phyloP scores from a whole-genome alignment of 2,888 invertebrate genomes.

The Bursaphelenchus okinawaensis region DNA sequence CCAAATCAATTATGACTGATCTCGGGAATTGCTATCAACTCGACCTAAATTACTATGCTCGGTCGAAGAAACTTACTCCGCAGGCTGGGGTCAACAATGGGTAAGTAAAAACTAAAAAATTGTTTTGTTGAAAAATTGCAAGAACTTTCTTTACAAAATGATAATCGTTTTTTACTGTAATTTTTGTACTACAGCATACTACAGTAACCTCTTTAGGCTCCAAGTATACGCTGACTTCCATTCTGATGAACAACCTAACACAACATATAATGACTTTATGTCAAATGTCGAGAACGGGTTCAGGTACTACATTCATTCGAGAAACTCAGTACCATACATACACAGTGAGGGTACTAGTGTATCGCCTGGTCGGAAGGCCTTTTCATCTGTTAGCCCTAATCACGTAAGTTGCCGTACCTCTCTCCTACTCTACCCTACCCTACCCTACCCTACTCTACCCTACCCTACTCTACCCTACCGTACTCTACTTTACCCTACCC shows the following conservation, averaged over 20 bases:
- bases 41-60: constrained; percentile 24
- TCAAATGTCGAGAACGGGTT: constrained; percentile 51
- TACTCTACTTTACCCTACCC: too few species aligned
- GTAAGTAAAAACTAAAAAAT: not conserved
- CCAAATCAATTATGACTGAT: constrained; percentile 46
- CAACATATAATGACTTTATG: constrained; percentile 22
- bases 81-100: constrained; percentile 1
- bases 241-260: constrained; percentile 36
- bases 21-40: constrained; percentile 50
- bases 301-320: constrained; percentile 47
- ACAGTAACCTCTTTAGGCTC: constrained; percentile 12
- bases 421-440: too few species aligned
- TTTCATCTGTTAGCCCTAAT: constrained; percentile 41
- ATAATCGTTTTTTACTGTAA: not conserved
- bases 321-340: constrained; percentile 39
- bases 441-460: too few species aligned
- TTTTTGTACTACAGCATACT: not conserved
- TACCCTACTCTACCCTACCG: too few species aligned
- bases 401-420: constrained; percentile 26
- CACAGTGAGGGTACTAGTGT: constrained; percentile 52
- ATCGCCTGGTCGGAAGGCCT: constrained; percentile 41
- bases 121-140: too few species aligned
- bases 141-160: not conserved
- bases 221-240: constrained; percentile 41
- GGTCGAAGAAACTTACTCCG: not conserved